Evolutionary conservation across 2,113 vertebrate species (phyloP), one percentile per base, ranked within the genome.

Genomic region (Dipodomys ordii): DNA sequence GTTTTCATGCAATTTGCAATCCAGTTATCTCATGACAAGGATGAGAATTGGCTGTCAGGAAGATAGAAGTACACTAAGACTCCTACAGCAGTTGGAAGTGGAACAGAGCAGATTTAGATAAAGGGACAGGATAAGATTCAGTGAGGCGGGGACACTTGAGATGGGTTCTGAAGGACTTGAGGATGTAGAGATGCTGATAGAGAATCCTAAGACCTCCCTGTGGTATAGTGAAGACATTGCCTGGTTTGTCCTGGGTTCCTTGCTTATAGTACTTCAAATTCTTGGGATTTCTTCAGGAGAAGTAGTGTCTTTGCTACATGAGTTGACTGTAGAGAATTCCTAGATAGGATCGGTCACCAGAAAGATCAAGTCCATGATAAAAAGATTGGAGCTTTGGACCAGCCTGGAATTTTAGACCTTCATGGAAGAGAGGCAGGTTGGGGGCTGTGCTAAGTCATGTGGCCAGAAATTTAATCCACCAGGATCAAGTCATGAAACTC

Each of bases 1-100:
- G 67, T 88, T 88, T 73, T n/a, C 7, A 15, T 69, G 67, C 62
- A n/a, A 96, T 83, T 83, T 95, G 67, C 32, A 65, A 64, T 22
- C 7, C 77, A 77, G 53, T 86, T 81, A 84, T 35, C 15, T 30
- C 76, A 69, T 15, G 53, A 57, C 35, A 86, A 85, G 39, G 12
- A 87, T 74, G 72, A 76, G 18, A n/a, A 76, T 85, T 20, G 92
- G 20, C 73, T 39, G 9, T 32, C 65, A 77, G 22, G 11, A 77
- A 87, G 72, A 57, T 67, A 79, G 49, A 67, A 44, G 49, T 32
- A 28, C 0, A 27, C 46, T 32, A 71, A n/a, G 62, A 88, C 53
- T n/a, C 60, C 78, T 67, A 25, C 30, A n/a, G n/a, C 11, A 32
- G 57, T 73, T 73, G 57, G 18, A 49, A 92, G 83, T 1, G 15